Evolutionary conservation across 1,140 invertebrate species (phyloP), one percentile per base, ranked within the genome.

Genomic region (Anagrus nilaparvatae): DNA sequence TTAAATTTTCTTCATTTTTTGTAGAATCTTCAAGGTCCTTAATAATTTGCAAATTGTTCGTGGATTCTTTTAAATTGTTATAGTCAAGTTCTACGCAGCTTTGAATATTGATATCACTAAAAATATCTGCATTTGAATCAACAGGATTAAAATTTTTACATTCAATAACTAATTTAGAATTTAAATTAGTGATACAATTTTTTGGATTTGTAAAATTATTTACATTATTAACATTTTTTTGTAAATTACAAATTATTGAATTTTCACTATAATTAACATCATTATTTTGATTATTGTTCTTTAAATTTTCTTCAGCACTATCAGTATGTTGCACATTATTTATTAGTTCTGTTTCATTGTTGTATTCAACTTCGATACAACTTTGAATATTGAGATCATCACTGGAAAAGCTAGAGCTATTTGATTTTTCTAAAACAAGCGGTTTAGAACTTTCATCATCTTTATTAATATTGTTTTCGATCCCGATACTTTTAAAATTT

Each of bases 361-460:
- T n/a, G 8, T 10, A 0, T 3, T 24, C 18, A n/a, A 24, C 31
- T 37, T 43, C 33, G 19, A 43, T 14, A 24, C 12, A 37, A 8
- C 33, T 37, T 9, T 36, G 33, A 10, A 23, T 3, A 29, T 43
- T 21, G 2, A 43, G 16, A 21, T 30, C 25, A n/a, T n/a, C n/a
- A n/a, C n/a, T n/a, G n/a, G n/a, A n/a, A n/a, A n/a, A n/a, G n/a
- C n/a, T n/a, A n/a, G n/a, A n/a, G n/a, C n/a, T n/a, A n/a, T n/a
- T n/a, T n/a, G n/a, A n/a, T n/a, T n/a, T n/a, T n/a, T n/a, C n/a
- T n/a, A n/a, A n/a, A n/a, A n/a, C n/a, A n/a, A n/a, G n/a, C n/a
- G n/a, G n/a, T n/a, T n/a, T n/a, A n/a, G n/a, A n/a, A n/a, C n/a
- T n/a, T n/a, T n/a, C n/a, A n/a, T n/a, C n/a, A n/a, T n/a, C n/a